Percentiles rank a stretch among this genome's conserved stretches.
These are phyloP conservation scores for Saccostrea echinata DNA, from an alignment of 1,140 invertebrate genomes.

Conservation along the genomic window DNA sequence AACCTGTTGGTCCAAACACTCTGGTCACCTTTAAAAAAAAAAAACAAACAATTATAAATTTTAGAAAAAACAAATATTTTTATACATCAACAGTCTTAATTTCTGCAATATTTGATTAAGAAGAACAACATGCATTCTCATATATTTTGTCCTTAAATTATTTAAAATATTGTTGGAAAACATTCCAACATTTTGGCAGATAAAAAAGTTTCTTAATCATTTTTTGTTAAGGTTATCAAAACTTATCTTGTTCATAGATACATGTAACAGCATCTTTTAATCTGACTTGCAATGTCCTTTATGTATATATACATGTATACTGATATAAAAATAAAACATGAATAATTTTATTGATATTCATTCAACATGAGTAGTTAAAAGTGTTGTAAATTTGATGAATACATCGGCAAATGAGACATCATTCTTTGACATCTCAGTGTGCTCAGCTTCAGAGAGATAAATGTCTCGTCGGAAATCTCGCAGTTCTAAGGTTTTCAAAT, in stretches of 20 bases:
- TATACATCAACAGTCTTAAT: background rate
- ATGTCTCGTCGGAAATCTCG: conserved; percentile 64
- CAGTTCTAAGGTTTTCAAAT: conserved; percentile 60
- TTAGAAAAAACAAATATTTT: background rate
- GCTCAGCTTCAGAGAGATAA: conserved; percentile 55
- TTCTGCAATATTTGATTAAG: background rate
- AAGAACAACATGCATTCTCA: conserved; percentile 1
- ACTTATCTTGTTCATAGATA: no score
- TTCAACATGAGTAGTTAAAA: background rate
- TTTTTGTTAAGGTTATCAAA: no score
- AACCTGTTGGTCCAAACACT: conserved; percentile 67
- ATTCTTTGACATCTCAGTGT: conserved; percentile 51
- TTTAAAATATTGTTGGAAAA: no score
- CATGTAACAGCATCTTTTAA: no score
- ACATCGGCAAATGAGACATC: conserved; percentile 62
- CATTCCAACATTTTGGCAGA: background rate
- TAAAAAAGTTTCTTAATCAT: background rate
- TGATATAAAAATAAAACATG: no score
- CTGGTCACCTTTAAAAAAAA: conserved; percentile 58
- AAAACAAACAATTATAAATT: background rate
- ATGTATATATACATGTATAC: no score
- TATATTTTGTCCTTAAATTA: conserved; percentile 16
- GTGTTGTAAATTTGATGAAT: conserved; percentile 40
- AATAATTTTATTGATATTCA: no score
- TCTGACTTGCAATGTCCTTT: no score